A percentile compares a stretch with the other conserved stretches of the same genome.
Conservation (phyloP, 2,888 invertebrate genomes). For the Synergus umbraculus region DNA sequence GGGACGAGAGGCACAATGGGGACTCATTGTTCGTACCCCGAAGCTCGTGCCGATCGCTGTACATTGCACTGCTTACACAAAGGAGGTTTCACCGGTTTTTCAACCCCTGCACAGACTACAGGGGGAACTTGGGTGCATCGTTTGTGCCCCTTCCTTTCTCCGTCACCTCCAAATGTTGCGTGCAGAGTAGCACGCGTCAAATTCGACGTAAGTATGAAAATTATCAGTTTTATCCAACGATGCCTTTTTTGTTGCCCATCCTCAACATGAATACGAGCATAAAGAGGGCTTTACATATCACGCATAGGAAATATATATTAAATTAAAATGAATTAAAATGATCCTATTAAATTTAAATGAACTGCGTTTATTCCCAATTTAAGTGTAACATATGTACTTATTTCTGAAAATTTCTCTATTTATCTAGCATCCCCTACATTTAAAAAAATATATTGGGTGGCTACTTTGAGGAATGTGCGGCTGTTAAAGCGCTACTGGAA, state of each 20-base stretch:
- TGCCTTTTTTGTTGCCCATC: conserved; percentile 13
- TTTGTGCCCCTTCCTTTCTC: conserved; percentile 25
- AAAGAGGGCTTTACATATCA: conserved; percentile 1
- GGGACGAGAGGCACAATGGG: conserved; percentile 33
- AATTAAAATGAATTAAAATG: no score
- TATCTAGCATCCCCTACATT: neutral
- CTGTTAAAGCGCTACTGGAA: neutral
- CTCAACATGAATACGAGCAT: neutral
- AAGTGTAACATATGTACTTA: neutral
- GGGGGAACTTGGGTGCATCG: conserved; percentile 33
- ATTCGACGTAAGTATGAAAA: conserved; percentile 35
- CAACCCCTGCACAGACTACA: conserved; percentile 12
- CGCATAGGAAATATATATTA: neutral
- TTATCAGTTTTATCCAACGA: conserved; percentile 23
- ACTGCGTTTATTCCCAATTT: no score
- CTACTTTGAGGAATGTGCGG: neutral
- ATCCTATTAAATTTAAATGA: no score
- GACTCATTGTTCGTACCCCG: conserved; percentile 38
- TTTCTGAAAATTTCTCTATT: neutral
- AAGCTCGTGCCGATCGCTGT: conserved; percentile 39
- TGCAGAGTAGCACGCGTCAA: conserved; percentile 28
- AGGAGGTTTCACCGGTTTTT: conserved; percentile 37
- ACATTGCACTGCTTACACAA: conserved; percentile 41
- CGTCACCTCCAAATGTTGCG: conserved; percentile 25
- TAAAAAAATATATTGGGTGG: neutral